Base-by-base conservation (phyloP, 2,797 vertebrate species). In the Danio jaintianensis region DNA sequence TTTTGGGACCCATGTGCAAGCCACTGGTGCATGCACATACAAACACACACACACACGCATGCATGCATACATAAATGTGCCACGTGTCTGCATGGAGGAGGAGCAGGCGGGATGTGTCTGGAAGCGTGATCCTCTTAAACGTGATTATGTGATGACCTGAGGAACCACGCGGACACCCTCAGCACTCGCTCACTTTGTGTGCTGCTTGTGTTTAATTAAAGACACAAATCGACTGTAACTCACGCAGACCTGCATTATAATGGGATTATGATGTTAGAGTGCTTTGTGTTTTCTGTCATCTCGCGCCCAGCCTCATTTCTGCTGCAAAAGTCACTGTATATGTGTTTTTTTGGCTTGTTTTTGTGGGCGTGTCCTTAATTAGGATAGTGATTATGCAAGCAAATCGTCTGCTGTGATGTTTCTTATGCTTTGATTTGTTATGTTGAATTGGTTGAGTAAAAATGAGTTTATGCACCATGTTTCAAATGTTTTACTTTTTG, bases 121-220 rank as follows among this genome's bases (percentile, higher is more conserved):
- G 87, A 91, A 88, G 55, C 2, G 85, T 92, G 91, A 94, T 94
- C 94, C 94, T 94, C 93, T 95, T 93, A 94, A 29, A 29, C 89
- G 89, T 90, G 92, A 94, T 95, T 94, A 93, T 69, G 50, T 82
- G 81, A 84, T 59, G 75, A 87, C 86, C 86, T 85, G 84, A 87
- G 74, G 72, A 87, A 68, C 15, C 86, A 86, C 83, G 76, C 79
- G 52, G 91, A 82, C 89, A 82, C 81, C 88, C 86, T 85, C 68
- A 52, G 61, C 11, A 43, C 83, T 82, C 73, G 76, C 43, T 73
- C 50, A 36, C 36, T 58, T 48, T 20, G 53, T 40, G 76, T 72
- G 29, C n/a, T 80, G 38, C 47, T 29, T 0, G 80, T 62, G 20
- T 81, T 83, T 89, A 69, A 85, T 84, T 78, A 73, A 80, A 82